Conservation (phyloP, 2,888 invertebrate genomes). For the Tetanocera ferruginea region DNA sequence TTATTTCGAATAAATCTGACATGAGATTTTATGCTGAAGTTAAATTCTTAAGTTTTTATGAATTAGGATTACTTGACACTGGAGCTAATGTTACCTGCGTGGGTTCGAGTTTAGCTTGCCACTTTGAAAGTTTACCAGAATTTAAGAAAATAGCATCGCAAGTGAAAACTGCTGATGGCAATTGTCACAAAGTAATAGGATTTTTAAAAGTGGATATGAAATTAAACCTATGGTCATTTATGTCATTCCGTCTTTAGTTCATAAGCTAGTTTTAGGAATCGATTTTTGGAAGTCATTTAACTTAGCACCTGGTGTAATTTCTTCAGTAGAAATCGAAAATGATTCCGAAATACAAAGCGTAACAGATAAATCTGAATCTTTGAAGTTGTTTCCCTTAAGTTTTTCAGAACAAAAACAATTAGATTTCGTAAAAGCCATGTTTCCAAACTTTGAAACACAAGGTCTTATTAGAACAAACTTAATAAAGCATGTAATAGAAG, state of each 20-base stretch:
- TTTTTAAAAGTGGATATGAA: neutral
- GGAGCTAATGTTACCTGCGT: too few relatives aligned
- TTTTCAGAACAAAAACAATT: neutral
- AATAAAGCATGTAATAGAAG: slow-evolving; percentile 42
- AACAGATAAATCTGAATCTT: neutral
- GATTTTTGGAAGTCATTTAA: slow-evolving; percentile 43
- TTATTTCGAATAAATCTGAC: neutral
- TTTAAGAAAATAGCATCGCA: neutral
- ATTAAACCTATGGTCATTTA: slow-evolving; percentile 17
- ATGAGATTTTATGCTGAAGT: too few relatives aligned
- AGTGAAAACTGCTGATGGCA: slow-evolving; percentile 17
- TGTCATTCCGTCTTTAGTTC: slow-evolving; percentile 30
- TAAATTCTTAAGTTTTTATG: too few relatives aligned
- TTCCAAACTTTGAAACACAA: slow-evolving; percentile 37
- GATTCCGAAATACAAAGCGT: neutral
- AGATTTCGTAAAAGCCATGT: slow-evolving; percentile 14
- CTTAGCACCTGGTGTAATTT: slow-evolving; percentile 30
- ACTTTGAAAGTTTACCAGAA: slow-evolving; percentile 10
- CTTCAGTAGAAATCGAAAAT: slow-evolving; percentile 1
- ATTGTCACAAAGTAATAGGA: neutral
- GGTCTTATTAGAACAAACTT: slow-evolving; percentile 42
- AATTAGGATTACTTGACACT: slow-evolving; percentile 14
- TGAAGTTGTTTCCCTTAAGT: neutral
- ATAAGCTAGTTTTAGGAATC: slow-evolving; percentile 35
- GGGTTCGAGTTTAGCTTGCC: neutral